Evolutionary conservation across 2,113 vertebrate species (phyloP).

Genomic region (Potamarius usumacintae): DNA sequence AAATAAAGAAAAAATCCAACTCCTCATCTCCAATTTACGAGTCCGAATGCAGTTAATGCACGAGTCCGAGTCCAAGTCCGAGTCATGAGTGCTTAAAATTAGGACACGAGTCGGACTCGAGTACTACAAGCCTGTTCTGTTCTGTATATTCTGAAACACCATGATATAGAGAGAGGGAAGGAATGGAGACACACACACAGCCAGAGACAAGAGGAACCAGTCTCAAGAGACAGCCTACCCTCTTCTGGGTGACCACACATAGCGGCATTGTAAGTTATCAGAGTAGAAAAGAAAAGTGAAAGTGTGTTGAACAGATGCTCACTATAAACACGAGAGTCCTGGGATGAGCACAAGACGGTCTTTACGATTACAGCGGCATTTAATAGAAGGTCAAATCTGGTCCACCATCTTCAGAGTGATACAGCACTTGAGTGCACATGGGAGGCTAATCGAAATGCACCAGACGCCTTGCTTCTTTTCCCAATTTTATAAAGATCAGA

Average conservation of each 20-base stretch:
- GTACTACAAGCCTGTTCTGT: too few relatives aligned
- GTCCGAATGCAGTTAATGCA: too few relatives aligned
- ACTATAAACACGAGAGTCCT: neutral
- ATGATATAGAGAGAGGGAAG: neutral
- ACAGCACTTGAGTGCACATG: neutral
- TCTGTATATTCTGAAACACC: neutral
- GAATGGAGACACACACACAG: neutral
- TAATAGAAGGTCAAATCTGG: slow-evolving; percentile 8
- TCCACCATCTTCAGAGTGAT: neutral
- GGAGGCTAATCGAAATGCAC: neutral
- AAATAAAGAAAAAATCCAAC: too few relatives aligned
- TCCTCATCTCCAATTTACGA: too few relatives aligned
- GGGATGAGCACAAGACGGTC: neutral
- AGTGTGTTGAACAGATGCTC: neutral
- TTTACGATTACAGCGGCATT: neutral
- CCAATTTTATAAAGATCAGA: neutral
- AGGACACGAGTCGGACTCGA: too few relatives aligned
- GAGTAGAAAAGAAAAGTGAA: neutral
- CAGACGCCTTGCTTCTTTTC: neutral
- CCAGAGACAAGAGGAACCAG: neutral
- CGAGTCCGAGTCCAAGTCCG: too few relatives aligned
- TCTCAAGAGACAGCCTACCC: neutral
- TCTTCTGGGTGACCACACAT: neutral
- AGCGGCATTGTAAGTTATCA: neutral
- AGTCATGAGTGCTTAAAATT: too few relatives aligned